A percentile compares a stretch with the other conserved stretches of the same genome.
Conservation (phyloP, 2,888 invertebrate species). For the Dynastes grantii region DNA sequence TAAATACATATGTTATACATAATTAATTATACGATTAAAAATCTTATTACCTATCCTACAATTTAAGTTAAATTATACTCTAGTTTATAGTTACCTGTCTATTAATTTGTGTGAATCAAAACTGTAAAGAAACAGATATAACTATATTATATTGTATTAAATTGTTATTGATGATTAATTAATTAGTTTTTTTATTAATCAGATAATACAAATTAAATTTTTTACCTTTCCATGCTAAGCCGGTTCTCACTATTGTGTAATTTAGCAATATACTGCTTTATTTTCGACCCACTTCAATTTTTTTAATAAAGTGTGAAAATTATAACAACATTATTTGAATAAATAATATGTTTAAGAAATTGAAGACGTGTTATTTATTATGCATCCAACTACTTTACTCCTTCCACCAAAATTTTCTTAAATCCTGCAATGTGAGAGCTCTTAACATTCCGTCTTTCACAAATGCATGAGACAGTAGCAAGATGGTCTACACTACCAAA, state of each 20-base stretch:
- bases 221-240: slow-evolving; percentile 36
- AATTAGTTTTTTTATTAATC: slow-evolving; percentile 18
- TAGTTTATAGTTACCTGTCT: slow-evolving; percentile 52
- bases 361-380: background rate
- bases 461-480: too few relatives aligned
- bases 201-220: slow-evolving; percentile 45
- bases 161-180: slow-evolving; percentile 44
- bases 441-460: too few relatives aligned
- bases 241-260: slow-evolving; percentile 48
- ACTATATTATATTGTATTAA: slow-evolving; percentile 48
- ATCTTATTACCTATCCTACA: slow-evolving; percentile 34
- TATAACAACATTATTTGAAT: slow-evolving; percentile 59
- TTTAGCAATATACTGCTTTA: slow-evolving; percentile 51
- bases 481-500: too few relatives aligned
- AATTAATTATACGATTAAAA: slow-evolving; percentile 43
- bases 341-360: slow-evolving; percentile 57
- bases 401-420: background rate
- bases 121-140: slow-evolving; percentile 39
- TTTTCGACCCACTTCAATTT: slow-evolving; percentile 52
- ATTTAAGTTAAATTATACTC: slow-evolving; percentile 51
- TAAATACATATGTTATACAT: slow-evolving; percentile 50
- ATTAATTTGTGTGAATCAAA: slow-evolving; percentile 47
- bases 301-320: slow-evolving; percentile 58
- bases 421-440: too few relatives aligned
- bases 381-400: background rate